These are phyloP conservation scores for Caenorhabditis sp. DNA, from an alignment of 2,888 invertebrate genomes.

Conservation along the genomic window DNA sequence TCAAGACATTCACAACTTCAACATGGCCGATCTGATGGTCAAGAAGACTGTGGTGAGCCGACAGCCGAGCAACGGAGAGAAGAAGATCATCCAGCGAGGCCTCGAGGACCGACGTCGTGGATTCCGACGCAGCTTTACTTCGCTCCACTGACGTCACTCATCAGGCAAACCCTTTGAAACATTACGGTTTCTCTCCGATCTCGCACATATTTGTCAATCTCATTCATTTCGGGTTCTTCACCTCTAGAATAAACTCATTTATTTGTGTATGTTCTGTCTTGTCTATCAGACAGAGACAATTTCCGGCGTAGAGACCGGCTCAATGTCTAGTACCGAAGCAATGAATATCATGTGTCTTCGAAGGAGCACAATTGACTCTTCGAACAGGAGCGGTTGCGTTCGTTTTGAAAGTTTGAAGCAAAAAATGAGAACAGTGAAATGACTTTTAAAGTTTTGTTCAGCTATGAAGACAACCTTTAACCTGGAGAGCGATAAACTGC, in stretches of 20 bases:
- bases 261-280: background rate
- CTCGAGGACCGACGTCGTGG: slow-evolving; percentile 45
- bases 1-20: slow-evolving; percentile 48
- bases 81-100: slow-evolving; percentile 32
- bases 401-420: too few relatives aligned
- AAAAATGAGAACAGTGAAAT: too few relatives aligned
- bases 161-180: background rate
- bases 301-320: background rate
- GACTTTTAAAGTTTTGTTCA: too few relatives aligned
- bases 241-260: background rate
- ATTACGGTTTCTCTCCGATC: background rate
- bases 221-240: background rate
- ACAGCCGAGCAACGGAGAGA: slow-evolving; percentile 41
- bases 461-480: too few relatives aligned
- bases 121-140: slow-evolving; percentile 45
- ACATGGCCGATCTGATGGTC: slow-evolving; percentile 29
- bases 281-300: background rate
- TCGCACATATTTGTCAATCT: background rate
- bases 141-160: slow-evolving; percentile 13
- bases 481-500: too few relatives aligned
- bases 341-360: too few relatives aligned
- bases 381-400: too few relatives aligned
- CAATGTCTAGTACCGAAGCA: background rate
- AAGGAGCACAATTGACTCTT: too few relatives aligned
- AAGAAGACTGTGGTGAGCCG: slow-evolving; percentile 39